phyloP scores from a whole-genome alignment of 2,113 vertebrate genomes.

The Xenus cinereus region DNA sequence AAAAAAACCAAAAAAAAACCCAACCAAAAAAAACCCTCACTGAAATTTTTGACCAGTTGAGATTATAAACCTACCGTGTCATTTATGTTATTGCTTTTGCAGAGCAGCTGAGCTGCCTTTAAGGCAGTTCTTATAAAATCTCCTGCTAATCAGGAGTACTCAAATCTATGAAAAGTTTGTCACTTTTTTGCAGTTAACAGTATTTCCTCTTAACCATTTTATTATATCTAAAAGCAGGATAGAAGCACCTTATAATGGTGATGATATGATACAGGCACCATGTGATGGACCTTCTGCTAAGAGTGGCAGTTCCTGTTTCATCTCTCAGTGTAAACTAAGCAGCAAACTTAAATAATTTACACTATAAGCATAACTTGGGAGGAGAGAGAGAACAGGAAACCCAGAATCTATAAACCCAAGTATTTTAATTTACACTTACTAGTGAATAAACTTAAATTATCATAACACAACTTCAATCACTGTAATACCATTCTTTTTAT shows the following conservation, averaged over 20 bases:
- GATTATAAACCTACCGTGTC: neutral
- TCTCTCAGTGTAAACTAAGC: neutral
- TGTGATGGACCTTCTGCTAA: neutral
- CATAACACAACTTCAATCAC: neutral
- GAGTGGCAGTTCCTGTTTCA: neutral
- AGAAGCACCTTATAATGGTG: neutral
- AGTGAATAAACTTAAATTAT: constrained; percentile 26
- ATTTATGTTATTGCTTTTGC: neutral
- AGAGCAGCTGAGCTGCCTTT: neutral
- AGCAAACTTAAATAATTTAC: neutral
- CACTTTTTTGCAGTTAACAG: neutral
- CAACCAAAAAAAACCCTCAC: neutral
- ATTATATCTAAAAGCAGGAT: neutral
- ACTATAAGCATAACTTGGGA: neutral
- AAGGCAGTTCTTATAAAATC: neutral
- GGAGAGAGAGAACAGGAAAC: neutral
- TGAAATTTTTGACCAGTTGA: neutral
- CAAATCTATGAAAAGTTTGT: neutral
- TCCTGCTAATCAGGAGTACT: neutral
- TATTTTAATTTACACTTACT: constrained; percentile 10
- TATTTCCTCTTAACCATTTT: neutral
- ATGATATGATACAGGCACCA: neutral
- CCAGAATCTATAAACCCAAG: neutral
- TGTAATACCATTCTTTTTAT: constrained; percentile 19
- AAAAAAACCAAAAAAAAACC: neutral